Evolutionary conservation across 2,113 vertebrate genomes (phyloP).

Genomic region (Sinocyclocheilus maitianheensis): DNA sequence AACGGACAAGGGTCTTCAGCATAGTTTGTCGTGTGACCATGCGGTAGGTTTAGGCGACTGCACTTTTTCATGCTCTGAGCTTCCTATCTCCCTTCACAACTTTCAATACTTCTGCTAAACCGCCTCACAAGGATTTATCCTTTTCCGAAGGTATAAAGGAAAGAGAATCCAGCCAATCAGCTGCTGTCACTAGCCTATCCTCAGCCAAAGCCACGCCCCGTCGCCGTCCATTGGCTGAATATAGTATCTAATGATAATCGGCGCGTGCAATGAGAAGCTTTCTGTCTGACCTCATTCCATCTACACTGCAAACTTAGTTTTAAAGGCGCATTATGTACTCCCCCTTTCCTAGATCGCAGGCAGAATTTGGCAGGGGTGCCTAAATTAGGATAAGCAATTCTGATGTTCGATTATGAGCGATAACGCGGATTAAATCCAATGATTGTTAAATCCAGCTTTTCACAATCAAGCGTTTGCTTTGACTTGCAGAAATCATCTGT

Average conservation of each 20-base stretch:
- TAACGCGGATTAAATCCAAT: background rate
- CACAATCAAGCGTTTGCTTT: background rate
- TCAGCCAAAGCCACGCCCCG: constrained; percentile 76
- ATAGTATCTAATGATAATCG: constrained; percentile 89
- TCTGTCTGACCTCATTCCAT: constrained; percentile 98
- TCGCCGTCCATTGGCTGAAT: constrained; percentile 81
- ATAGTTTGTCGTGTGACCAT: constrained; percentile 74
- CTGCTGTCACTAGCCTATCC: constrained; percentile 88
- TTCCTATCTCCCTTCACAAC: constrained; percentile 69
- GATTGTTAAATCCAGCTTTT: background rate
- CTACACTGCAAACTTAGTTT: constrained; percentile 84
- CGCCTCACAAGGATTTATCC: constrained; percentile 85
- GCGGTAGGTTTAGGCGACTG: constrained; percentile 76
- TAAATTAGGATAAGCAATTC: constrained; percentile 53
- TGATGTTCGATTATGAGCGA: constrained; percentile 57
- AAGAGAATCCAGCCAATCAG: constrained; percentile 76
- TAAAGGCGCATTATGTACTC: constrained; percentile 69
- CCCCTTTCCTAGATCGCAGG: constrained; percentile 59
- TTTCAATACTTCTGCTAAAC: constrained; percentile 86
- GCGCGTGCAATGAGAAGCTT: constrained; percentile 94
- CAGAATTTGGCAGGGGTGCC: constrained; percentile 63
- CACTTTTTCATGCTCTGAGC: constrained; percentile 81
- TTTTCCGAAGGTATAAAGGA: constrained; percentile 69
- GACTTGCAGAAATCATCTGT: background rate
- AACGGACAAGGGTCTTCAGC: constrained; percentile 70